Evolutionary conservation across 2,888 invertebrate species (phyloP).

Genomic region (Eumacrocentrus americanus): DNA sequence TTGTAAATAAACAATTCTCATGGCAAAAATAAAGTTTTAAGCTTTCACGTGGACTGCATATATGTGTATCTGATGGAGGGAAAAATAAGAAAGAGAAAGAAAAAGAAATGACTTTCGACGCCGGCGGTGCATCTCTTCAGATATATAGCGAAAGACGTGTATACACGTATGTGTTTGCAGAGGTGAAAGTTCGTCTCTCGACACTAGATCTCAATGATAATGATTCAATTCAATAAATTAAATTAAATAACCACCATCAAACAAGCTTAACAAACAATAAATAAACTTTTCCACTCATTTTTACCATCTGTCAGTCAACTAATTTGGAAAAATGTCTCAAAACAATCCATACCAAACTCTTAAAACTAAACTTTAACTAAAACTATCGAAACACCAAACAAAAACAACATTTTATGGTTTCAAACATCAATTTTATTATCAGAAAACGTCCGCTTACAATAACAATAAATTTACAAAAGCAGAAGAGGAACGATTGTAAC

Average conservation of each 20-base stretch:
- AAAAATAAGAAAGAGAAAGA: conserved; percentile 5
- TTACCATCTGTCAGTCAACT: too few relatives aligned
- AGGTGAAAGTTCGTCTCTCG: conserved; percentile 20
- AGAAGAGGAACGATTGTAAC: neutral
- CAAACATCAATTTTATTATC: too few relatives aligned
- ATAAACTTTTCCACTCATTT: too few relatives aligned
- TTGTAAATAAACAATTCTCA: neutral
- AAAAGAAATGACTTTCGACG: conserved; percentile 10
- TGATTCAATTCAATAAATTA: neutral
- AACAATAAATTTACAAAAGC: neutral
- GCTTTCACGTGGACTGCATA: conserved; percentile 10
- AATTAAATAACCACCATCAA: too few relatives aligned
- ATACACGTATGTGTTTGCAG: too few relatives aligned
- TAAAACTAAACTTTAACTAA: too few relatives aligned
- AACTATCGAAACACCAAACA: too few relatives aligned
- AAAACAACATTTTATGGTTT: too few relatives aligned
- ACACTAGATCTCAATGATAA: neutral
- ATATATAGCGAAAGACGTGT: neutral
- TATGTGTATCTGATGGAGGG: neutral
- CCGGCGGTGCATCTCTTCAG: conserved; percentile 15
- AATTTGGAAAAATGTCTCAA: too few relatives aligned
- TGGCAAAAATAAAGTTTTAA: neutral
- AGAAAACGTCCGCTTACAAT: too few relatives aligned
- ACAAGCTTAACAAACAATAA: too few relatives aligned
- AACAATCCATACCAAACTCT: too few relatives aligned